Percentiles rank a stretch among this genome's conserved stretches.
Evolutionary conservation across 2,888 invertebrate genomes (phyloP).

Genomic region (Oscheius sp.): DNA sequence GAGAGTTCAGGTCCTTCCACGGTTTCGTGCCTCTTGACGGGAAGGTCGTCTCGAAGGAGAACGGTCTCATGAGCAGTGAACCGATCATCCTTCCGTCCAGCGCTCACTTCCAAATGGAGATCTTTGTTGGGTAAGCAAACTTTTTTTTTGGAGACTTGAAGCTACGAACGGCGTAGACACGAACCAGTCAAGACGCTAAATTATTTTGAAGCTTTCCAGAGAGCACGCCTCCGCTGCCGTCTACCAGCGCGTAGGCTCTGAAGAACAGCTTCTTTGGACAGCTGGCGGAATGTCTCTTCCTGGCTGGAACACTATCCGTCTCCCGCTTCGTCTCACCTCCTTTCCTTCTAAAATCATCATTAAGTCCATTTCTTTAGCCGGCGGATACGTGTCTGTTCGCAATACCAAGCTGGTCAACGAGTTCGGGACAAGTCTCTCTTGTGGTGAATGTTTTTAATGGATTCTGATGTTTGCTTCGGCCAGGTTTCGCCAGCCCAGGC

Average conservation of each 20-base stretch:
- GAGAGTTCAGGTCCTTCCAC: slow-evolving; percentile 11
- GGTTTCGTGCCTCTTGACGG: slow-evolving; percentile 31
- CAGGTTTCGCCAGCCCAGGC: no score
- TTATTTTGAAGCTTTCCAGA: background rate
- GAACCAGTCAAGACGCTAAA: background rate
- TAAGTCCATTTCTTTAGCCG: slow-evolving; percentile 2
- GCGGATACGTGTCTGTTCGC: slow-evolving; percentile 23
- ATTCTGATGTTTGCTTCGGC: background rate
- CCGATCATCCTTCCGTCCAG: slow-evolving; percentile 20
- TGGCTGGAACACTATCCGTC: slow-evolving; percentile 30
- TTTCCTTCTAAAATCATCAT: slow-evolving; percentile 23
- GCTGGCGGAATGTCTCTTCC: slow-evolving; percentile 29
- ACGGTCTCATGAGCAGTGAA: slow-evolving; percentile 28
- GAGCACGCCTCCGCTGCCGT: slow-evolving; percentile 4
- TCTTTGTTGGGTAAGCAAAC: slow-evolving; percentile 28
- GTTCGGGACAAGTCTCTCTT: slow-evolving; percentile 19
- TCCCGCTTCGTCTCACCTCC: slow-evolving; percentile 20
- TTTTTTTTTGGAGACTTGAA: background rate
- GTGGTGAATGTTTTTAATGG: slow-evolving; percentile 23
- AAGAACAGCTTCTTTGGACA: slow-evolving; percentile 33
- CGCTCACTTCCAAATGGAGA: slow-evolving; percentile 34
- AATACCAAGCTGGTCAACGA: slow-evolving; percentile 33
- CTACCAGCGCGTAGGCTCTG: slow-evolving; percentile 24
- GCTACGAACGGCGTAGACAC: no score
- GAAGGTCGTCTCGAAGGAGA: slow-evolving; percentile 26